phyloP scores from a whole-genome alignment of 2,888 invertebrate genomes.

The Empis stercorea region DNA sequence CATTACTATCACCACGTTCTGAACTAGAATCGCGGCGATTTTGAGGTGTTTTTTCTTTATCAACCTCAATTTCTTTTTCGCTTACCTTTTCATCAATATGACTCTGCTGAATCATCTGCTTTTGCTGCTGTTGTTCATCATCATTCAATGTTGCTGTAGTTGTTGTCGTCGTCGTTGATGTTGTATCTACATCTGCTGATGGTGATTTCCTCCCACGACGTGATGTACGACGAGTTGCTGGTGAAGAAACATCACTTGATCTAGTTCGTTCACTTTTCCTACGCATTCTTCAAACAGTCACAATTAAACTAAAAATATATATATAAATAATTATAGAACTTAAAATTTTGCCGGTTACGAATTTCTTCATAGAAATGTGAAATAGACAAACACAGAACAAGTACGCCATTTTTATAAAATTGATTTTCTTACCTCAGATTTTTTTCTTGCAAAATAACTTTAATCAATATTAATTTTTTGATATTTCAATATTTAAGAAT shows the following conservation, averaged over 20 bases:
- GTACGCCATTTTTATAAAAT: no score
- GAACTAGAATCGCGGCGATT: conserved; percentile 12
- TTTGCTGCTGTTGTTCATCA: not conserved
- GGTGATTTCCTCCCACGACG: conserved; percentile 35
- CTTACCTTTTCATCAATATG: conserved; percentile 23
- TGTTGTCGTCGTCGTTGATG: conserved; percentile 2
- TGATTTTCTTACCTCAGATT: no score
- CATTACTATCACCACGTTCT: conserved; percentile 29
- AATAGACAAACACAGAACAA: no score
- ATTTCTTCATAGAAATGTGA: no score
- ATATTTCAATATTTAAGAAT: no score
- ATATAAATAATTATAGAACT: no score
- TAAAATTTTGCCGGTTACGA: no score
- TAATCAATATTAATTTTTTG: no score
- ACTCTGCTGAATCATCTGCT: conserved; percentile 26
- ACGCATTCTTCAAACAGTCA: conserved; percentile 42
- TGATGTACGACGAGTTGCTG: conserved; percentile 34
- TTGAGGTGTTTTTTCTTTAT: conserved; percentile 9
- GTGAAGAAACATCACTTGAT: conserved; percentile 32
- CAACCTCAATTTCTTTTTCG: conserved; percentile 12
- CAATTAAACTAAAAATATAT: no score
- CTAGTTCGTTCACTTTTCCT: conserved; percentile 61
- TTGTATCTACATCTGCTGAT: conserved; percentile 1
- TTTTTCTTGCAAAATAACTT: no score
- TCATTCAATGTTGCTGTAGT: conserved; percentile 2